Evolutionary conservation across 2,113 vertebrate genomes (phyloP).

Genomic region (Diadophis punctatus): DNA sequence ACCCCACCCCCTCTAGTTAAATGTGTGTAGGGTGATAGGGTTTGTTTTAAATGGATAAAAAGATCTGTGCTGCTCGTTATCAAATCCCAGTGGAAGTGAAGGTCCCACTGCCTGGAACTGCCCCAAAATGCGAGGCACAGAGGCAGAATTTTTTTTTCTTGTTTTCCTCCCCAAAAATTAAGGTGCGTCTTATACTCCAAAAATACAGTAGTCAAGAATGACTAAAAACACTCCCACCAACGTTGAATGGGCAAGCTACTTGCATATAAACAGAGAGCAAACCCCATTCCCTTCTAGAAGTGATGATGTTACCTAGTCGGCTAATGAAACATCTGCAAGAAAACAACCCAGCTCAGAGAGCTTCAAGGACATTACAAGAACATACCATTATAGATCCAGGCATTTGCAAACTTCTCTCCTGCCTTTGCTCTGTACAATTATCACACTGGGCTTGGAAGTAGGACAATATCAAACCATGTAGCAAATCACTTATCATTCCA

Average conservation of each 20-base stretch:
- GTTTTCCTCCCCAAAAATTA: no score
- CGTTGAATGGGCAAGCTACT: not conserved
- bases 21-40: no score
- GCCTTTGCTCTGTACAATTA: not conserved
- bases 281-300: not conserved
- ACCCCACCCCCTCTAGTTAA: no score
- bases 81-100: no score
- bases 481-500: not conserved
- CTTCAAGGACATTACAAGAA: not conserved
- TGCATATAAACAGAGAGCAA: not conserved
- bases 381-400: not conserved
- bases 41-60: no score
- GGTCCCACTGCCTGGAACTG: no score
- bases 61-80: no score
- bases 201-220: not conserved
- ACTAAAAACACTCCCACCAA: not conserved
- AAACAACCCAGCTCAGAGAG: not conserved
- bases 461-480: not conserved
- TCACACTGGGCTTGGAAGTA: not conserved
- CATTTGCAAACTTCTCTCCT: not conserved
- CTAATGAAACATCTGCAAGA: not conserved
- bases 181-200: no score
- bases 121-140: no score
- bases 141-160: no score
- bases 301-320: not conserved